Percentiles rank a stretch among this genome's conserved stretches.
These are phyloP conservation scores for Macrobrachium nipponense DNA, from an alignment of 1,140 invertebrate genomes.

Conservation along the genomic window DNA sequence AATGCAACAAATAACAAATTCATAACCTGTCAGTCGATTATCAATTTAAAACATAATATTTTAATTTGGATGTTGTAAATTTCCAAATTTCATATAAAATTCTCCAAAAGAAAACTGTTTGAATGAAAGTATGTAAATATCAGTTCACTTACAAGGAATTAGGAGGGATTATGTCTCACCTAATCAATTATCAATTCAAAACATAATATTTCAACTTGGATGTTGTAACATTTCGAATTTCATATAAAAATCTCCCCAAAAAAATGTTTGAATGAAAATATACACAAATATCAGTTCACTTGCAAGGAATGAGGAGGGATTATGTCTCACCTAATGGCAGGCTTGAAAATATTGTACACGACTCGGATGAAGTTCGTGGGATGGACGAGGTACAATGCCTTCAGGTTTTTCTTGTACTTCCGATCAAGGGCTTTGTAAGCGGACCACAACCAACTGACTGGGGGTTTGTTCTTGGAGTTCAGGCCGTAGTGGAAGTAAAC, in stretches of 20 bases:
- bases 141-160: too few species aligned
- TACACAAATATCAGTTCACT: too few species aligned
- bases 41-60: too few species aligned
- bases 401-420: conserved; percentile 99
- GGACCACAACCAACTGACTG: conserved; percentile 94
- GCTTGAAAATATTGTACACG: conserved; percentile 95
- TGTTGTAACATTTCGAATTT: too few species aligned
- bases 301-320: not conserved
- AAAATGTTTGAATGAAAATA: too few species aligned
- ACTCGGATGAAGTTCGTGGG: conserved; percentile 97
- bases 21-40: too few species aligned
- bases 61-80: too few species aligned
- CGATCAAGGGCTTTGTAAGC: conserved; percentile 98
- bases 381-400: conserved; percentile 97
- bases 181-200: conserved; percentile 72
- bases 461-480: conserved; percentile 96
- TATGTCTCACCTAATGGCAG: conserved; percentile 82
- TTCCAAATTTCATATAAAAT: too few species aligned
- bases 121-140: too few species aligned
- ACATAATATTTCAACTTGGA: too few species aligned
- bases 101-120: too few species aligned
- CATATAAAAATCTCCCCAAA: too few species aligned
- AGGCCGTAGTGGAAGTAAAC: conserved; percentile 99
- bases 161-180: conserved; percentile 69
- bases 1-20: not conserved